Conservation (phyloP, 1,140 invertebrate species). For the Aphaenogaster floridana region DNA sequence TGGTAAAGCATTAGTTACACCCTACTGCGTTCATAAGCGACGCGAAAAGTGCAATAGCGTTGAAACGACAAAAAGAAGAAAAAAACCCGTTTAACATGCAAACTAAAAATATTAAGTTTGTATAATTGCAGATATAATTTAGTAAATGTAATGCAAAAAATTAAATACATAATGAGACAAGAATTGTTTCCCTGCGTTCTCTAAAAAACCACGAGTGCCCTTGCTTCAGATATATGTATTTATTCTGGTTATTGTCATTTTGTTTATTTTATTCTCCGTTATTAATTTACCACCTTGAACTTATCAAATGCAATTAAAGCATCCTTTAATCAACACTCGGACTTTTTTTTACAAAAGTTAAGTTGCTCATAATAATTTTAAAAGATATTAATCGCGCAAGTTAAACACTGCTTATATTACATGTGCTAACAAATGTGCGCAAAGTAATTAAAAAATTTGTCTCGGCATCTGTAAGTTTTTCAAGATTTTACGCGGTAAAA, state of each 20-base stretch:
- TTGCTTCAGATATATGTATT: not conserved
- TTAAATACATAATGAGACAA: not conserved
- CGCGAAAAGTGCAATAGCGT: constrained; percentile 23
- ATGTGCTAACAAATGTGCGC: not conserved
- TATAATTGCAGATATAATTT: not conserved
- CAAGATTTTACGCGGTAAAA: not conserved
- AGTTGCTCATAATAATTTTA: not conserved
- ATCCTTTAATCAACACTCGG: not conserved
- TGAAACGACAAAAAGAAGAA: not conserved
- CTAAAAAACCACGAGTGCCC: not conserved
- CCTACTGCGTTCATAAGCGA: constrained; percentile 62
- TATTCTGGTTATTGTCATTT: not conserved
- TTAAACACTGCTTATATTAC: not conserved
- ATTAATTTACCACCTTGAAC: not conserved
- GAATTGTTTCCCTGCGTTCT: not conserved
- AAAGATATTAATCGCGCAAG: not conserved
- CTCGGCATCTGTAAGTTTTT: not conserved
- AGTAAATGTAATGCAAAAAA: not conserved
- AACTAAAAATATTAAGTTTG: not conserved
- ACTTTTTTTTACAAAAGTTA: not conserved
- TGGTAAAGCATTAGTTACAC: constrained; percentile 78
- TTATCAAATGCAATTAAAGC: not conserved
- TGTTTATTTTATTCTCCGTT: not conserved
- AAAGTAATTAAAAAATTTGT: constrained; percentile 62
- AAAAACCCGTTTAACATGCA: not conserved